These are phyloP conservation scores for Percopsis omiscomaycus DNA, from an alignment of 2,797 vertebrate species.

Conservation along the genomic window DNA sequence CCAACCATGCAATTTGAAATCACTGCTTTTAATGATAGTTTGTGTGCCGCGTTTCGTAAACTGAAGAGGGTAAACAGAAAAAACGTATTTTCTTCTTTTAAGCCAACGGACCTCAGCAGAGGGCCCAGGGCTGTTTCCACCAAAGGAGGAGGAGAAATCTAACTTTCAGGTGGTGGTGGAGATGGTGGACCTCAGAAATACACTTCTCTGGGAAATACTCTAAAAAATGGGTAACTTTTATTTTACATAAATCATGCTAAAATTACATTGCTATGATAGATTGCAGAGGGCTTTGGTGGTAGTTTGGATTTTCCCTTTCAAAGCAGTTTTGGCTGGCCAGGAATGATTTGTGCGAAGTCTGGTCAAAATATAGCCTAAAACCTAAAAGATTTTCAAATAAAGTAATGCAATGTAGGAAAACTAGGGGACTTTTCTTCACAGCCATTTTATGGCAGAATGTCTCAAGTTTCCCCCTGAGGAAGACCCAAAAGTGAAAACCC, in stretches of 20 bases:
- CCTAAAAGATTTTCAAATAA: conserved; percentile 14
- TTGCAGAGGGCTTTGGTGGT: conserved; percentile 12
- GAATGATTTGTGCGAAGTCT: conserved; percentile 11
- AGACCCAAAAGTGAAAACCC: neutral
- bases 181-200: conserved; percentile 23
- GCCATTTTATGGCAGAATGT: conserved; percentile 15
- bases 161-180: conserved; percentile 5
- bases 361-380: conserved; percentile 23
- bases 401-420: conserved; percentile 8
- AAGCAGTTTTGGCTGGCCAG: conserved; percentile 11
- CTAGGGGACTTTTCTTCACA: conserved; percentile 16
- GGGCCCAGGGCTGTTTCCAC: conserved; percentile 26
- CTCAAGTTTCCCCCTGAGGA: too few species aligned
- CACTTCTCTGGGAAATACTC: conserved; percentile 2
- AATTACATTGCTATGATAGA: conserved; percentile 5
- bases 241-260: conserved; percentile 25
- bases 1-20: conserved; percentile 17
- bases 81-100: conserved; percentile 12
- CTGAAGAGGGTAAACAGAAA: conserved; percentile 38
- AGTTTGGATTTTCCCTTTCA: conserved; percentile 28
- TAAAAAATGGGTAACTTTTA: conserved; percentile 19
- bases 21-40: conserved; percentile 20
- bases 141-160: conserved; percentile 22
- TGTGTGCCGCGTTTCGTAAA: conserved; percentile 39
- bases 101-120: conserved; percentile 31